Base-by-base conservation (phyloP, 2,888 invertebrate species). In the Heterodera filipjevi region DNA sequence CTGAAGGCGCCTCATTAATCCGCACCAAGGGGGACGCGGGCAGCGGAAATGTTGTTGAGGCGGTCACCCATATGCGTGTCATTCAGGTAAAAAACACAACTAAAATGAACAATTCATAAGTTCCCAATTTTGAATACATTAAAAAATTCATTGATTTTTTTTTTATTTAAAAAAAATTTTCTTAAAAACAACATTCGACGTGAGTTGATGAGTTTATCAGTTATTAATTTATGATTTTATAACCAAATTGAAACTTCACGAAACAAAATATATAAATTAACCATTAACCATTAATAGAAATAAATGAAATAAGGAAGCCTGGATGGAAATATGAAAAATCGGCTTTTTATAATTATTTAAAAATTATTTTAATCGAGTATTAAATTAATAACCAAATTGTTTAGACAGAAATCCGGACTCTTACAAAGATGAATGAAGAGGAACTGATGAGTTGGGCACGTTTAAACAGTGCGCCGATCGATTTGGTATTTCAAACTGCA, bases 21-120 rank as follows among this genome's bases (percentile, higher is more conserved):
- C 75, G 75, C 33, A 75, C 75, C 5, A 75, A 75, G 30, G 75
- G 75, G 27, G 75, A 75, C 30, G 53, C 75, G 35, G 75, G 75
- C 39, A 75, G 53, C 66, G 75, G 75, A 35, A 75, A 75, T 49
- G 35, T 75, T 8, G 53, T 75, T 10, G 75, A 75, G 75, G 75
- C 75, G 35, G 35, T 75, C 39, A 49, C 53, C 10, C 75, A 75
- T 30, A n/a, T 75, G 64, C 75, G 75, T 12, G 32, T 27, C 14
- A 75, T 75, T 33, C 49, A 46, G 35, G 68, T 39, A 49, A 16
- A 33, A 71, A 1, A 14, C 16, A 39, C 6, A 39, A 39, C 2
- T 12, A 39, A 39, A 39, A 16, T 49, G 2, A 49, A 49, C 12
- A 14, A 3, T 6, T 14, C 3, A 14, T 49, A 16, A 16, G 10